Evolutionary conservation across 2,113 vertebrate species (phyloP).

Genomic region (Oreotrochilus melanogaster): DNA sequence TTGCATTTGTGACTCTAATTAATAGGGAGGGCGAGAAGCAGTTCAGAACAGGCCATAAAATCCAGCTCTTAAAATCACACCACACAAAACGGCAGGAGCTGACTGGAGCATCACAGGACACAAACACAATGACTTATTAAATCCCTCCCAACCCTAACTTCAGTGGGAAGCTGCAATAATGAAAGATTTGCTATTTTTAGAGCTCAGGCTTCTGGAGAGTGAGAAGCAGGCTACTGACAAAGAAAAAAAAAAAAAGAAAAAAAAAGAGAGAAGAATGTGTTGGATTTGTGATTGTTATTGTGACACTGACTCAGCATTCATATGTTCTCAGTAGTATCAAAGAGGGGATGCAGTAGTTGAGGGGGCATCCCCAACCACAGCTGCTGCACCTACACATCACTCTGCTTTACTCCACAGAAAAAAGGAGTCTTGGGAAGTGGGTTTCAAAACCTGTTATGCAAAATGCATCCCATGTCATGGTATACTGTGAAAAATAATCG

Average conservation of each 20-base stretch:
- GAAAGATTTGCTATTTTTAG: background rate
- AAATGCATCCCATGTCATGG: background rate
- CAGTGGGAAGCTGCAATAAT: background rate
- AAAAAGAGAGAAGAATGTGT: background rate
- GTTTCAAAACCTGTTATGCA: background rate
- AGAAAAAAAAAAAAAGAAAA: background rate
- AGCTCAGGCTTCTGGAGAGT: background rate
- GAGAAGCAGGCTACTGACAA: background rate
- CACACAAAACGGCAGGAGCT: background rate
- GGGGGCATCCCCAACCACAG: rapidly evolving
- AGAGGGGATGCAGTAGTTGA: rapidly evolving
- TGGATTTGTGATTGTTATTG: background rate
- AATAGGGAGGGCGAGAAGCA: background rate
- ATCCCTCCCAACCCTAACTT: background rate
- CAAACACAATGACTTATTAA: background rate
- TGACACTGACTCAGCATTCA: background rate
- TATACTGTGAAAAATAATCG: slow-evolving; percentile 18
- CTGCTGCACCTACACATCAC: background rate
- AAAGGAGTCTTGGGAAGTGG: background rate
- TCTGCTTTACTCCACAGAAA: rapidly evolving
- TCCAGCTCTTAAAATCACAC: background rate
- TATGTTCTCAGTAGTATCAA: background rate
- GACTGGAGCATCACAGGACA: background rate
- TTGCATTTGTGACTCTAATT: background rate
- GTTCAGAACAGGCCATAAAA: background rate